Base-by-base conservation (phyloP, 2,888 invertebrate genomes). In the Hypomecis punctinalis region DNA sequence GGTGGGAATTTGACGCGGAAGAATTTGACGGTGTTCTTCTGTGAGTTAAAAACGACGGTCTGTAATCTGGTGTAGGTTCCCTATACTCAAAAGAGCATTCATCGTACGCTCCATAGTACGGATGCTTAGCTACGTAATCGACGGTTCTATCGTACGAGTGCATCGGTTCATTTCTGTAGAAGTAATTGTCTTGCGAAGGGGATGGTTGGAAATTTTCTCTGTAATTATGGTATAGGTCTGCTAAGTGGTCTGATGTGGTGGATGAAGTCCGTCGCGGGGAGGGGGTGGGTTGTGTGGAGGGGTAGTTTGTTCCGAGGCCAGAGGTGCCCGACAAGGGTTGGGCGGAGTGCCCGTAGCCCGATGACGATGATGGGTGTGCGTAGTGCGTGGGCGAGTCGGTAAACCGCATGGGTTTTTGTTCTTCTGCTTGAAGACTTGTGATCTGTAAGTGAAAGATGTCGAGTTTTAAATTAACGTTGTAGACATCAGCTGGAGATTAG, bases 21-120 rank as follows among this genome's bases (percentile, higher is more conserved):
- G 97, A 95, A 78, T 96, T 96, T 0, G 97, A 97, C 0, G 96
- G 95, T 0, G 97, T 97, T 62, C 97, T 94, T 73, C 96, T 94
- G 84, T 97, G 98, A 0, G 93, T 86, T 42, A 89, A 84, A 74
- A 90, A 94, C 7, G 83, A 66, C 0, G 85, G 86, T 60, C 89
- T 66, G 68, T 88, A 91, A 33, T 91, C 91, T 0, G 89, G 84
- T 0, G 89, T 77, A 0, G 90, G 84, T 52, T 91, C 91, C 7
- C 90, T 75, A 59, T 84, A 90, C 2, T 91, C 91, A 73, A 84
- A 90, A 0, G 88, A 83, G 70, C 86, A 85, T 47, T 92, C 91
- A 51, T 92, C 92, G 79, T 91, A 90, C 7, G 59, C 56, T 0
- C 87, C 89, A 65, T 83, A 88, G 69, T 86, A 89, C 0, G 91